Conservation (phyloP, 92 coral and sea anemone species). For the Pocillopora grandis region DNA sequence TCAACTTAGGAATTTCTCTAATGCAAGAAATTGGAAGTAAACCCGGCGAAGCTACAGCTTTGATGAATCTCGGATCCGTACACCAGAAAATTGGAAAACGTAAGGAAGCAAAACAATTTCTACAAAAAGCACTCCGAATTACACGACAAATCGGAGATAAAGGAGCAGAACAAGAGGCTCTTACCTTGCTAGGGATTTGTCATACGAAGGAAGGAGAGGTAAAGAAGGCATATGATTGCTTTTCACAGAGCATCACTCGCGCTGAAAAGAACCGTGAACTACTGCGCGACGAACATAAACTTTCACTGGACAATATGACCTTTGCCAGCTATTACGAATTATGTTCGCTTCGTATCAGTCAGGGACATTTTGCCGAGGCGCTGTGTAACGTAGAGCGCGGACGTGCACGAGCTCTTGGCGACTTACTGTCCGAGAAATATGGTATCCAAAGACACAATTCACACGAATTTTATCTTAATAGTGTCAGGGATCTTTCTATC, state of each 20-base stretch:
- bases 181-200: not conserved
- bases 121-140: not conserved
- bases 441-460: not conserved
- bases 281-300: no score
- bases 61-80: no score
- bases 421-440: constrained; percentile 4
- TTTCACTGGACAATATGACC: no score
- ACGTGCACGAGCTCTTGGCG: constrained; percentile 12
- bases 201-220: not conserved
- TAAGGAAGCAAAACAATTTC: not conserved
- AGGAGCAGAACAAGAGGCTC: not conserved
- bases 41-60: no score
- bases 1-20: no score
- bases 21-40: no score
- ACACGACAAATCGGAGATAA: not conserved
- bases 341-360: not conserved
- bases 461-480: not conserved
- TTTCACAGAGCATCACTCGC: not conserved
- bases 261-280: not conserved
- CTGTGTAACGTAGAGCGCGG: not conserved
- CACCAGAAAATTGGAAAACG: no score
- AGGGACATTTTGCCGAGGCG: not conserved
- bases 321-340: no score
- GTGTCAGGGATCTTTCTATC: not conserved
- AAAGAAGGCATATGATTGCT: not conserved